phyloP scores from a whole-genome alignment of 2,113 vertebrate genomes.

The Prunella fulvescens region DNA sequence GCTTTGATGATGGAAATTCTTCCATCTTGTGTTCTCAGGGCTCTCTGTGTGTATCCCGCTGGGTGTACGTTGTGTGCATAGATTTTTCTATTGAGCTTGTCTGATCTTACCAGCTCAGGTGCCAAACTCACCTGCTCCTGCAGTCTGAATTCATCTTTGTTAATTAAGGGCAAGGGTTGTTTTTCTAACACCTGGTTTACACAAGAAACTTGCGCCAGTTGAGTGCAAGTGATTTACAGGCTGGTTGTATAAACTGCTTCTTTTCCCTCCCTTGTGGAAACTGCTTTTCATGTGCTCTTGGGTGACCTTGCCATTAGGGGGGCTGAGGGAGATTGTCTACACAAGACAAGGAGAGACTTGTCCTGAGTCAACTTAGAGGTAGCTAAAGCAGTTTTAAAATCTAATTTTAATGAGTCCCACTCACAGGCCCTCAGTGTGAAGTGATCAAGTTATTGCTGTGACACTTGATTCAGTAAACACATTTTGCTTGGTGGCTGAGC shows the following conservation, averaged over 20 bases:
- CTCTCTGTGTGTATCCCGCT: conserved; percentile 31
- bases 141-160: conserved; percentile 6
- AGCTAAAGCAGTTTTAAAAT: background rate
- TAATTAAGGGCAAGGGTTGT: conserved; percentile 15
- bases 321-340: background rate
- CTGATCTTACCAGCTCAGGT: conserved; percentile 43
- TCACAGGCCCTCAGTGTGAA: background rate
- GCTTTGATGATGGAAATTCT: conserved; percentile 65
- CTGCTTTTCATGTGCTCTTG: background rate
- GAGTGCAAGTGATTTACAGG: background rate
- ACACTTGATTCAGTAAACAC: background rate
- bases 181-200: background rate
- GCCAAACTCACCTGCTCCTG: conserved; percentile 7
- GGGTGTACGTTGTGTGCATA: conserved; percentile 32
- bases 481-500: background rate
- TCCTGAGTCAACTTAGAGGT: background rate
- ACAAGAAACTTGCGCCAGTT: background rate
- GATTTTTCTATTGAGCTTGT: conserved; percentile 46
- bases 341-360: background rate
- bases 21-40: conserved; percentile 53
- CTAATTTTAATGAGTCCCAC: background rate
- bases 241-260: background rate
- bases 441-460: background rate
- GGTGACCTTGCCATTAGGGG: background rate
- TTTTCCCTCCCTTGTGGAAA: background rate